Evolutionary conservation across 2,888 invertebrate genomes (phyloP).

Genomic region (Hypercompe scribonia): DNA sequence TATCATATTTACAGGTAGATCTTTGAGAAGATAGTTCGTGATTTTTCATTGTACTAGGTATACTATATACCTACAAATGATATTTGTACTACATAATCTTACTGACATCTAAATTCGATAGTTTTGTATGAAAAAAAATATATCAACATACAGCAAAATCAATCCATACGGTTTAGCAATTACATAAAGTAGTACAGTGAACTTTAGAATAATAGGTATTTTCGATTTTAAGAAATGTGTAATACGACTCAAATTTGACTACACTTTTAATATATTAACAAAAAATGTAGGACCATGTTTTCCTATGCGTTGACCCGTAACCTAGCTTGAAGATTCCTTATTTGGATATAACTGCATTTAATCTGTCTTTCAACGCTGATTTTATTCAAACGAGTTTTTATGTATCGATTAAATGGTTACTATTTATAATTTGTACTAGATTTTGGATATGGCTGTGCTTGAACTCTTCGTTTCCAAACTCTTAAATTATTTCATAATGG

Average conservation of each 20-base stretch:
- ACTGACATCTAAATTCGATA: background rate
- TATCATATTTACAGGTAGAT: no score
- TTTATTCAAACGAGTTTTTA: conserved; percentile 41
- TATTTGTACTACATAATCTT: no score
- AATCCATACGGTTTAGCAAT: background rate
- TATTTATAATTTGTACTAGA: conserved; percentile 1
- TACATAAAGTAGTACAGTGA: background rate
- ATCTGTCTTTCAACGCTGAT: conserved; percentile 35
- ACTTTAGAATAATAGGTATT: background rate
- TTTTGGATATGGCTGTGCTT: background rate
- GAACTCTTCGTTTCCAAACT: background rate
- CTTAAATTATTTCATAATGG: background rate
- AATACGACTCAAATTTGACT: conserved; percentile 19
- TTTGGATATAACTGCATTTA: conserved; percentile 39
- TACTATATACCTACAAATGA: no score
- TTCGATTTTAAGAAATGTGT: background rate
- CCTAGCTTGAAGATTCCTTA: conserved; percentile 42
- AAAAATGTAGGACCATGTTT: conserved; percentile 43
- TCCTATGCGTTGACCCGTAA: conserved; percentile 40
- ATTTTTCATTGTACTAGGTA: no score
- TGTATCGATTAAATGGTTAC: background rate
- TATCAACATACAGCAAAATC: background rate
- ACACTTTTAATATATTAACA: background rate
- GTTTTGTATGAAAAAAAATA: background rate
- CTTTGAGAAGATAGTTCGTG: no score